Evolutionary conservation across 2,113 vertebrate genomes (phyloP), one percentile per base, ranked within the genome.

Genomic region (Spea bombifrons): DNA sequence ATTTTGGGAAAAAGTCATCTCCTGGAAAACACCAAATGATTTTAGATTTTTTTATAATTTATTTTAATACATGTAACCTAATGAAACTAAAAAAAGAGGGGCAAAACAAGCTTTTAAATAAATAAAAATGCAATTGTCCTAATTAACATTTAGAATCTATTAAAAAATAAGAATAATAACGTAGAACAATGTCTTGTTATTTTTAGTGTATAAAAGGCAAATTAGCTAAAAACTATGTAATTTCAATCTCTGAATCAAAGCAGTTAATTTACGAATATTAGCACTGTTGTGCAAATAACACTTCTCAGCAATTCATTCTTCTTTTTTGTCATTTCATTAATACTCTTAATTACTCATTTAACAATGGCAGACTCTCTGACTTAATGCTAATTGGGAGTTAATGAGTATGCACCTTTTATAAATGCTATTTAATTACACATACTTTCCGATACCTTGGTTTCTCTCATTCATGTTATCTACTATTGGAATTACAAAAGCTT

Each of bases 271-370:
- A 45, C 49, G 43, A 75, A 66, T 30, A 43, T 8, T 47, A 66
- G 52, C 43, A 48, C 46, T 46, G 71, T 15, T 30, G 68, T 59
- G 43, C 70, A 59, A 63, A 59, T 67, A 59, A 64, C 78, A 68
- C 64, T 80, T 46, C 50, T 45, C 66, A 10, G 52, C 50, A 44
- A 67, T 80, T 68, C 71, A 80, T 80, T 74, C 70, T 80, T 73
- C 78, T 80, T 68, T 59, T 78, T 68, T 80, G 78, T 61, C 78
- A 80, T 74, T 73, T 68, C 78, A 80, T 80, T 80, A 80, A 74
- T 80, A 74, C 78, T 71, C 73, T 80, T 80, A 80, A 73, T 80
- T 80, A 80, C 63, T 74, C 71, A 80, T 80, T 74, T 80, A 80
- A 74, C 71, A 80, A 80, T 80, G 78, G 71, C 78, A 68, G 65